Evolutionary conservation across 2,113 vertebrate genomes (phyloP), one percentile per base, ranked within the genome.

Genomic region (Cryptomyrus ogoouensis): DNA sequence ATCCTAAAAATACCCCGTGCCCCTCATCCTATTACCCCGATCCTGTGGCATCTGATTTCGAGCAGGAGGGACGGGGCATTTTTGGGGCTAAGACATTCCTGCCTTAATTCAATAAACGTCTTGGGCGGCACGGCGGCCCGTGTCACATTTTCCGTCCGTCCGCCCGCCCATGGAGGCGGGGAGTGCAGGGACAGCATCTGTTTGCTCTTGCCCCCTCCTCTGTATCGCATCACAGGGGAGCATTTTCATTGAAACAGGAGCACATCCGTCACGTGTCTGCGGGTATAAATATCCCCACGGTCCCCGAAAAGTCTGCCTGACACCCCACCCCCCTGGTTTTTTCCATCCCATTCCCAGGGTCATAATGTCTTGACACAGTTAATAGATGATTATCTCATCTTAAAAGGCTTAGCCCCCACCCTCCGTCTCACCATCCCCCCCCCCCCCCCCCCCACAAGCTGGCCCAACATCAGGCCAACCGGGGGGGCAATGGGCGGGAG

Each of bases 231-330:
- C 90, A 88, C 93, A 88, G 89, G 10, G 0, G 91, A 92, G 93
- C 94, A 93, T 94, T 95, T 95, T 95, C 92, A 95, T 94, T 95
- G 93, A 95, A 94, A 94, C 91, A 84, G 83, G 93, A 94, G 93
- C 88, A 47, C 49, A 46, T 49, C n/a, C 66, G 91, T 94, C 92
- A 94, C 46, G 88, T 92, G 91, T 92, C 91, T 93, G 90, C 90
- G 91, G 88, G 91, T 90, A 89, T 88, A 92, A 91, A 91, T 91
- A 93, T 91, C 89, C 52, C 12, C 90, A 88, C 62, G 12, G 83
- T 85, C 52, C 88, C 58, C 89, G 70, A 89, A 89, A 62, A 90
- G 70, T 24, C n/a, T 2, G 66, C 70, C 9, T 24, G 44, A 80
- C 52, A 35, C 56, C 92, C 91, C 91, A 47, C 49, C 83, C 44